These are phyloP conservation scores for Ferdinandea cuprea DNA, from an alignment of 2,888 invertebrate genomes.

Conservation along the genomic window DNA sequence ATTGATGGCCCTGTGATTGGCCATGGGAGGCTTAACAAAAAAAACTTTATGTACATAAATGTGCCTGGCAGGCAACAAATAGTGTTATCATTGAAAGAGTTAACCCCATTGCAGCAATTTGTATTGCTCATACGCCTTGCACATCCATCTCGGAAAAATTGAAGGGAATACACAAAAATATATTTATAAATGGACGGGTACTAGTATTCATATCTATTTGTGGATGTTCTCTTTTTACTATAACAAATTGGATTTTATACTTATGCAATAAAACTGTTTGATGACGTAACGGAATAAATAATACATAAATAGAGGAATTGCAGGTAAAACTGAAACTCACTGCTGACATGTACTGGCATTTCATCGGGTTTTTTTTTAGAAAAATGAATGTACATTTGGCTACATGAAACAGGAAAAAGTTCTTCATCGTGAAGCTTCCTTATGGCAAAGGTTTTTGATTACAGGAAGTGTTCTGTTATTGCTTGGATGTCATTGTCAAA, in stretches of 20 bases:
- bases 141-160: slow-evolving; percentile 2
- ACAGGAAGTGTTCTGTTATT: too few species aligned
- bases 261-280: slow-evolving; percentile 23
- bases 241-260: slow-evolving; percentile 9
- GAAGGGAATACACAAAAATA: neutral
- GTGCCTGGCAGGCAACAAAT: slow-evolving; percentile 26
- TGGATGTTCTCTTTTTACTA: neutral
- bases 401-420: too few species aligned
- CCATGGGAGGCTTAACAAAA: slow-evolving; percentile 14
- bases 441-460: too few species aligned
- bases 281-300: slow-evolving; percentile 27
- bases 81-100: slow-evolving; percentile 35
- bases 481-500: too few species aligned
- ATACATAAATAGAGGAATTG: neutral
- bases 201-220: neutral
- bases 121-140: slow-evolving; percentile 1
- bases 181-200: neutral
- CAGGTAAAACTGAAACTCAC: slow-evolving; percentile 10
- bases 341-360: too few species aligned
- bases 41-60: neutral
- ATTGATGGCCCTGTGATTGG: slow-evolving; percentile 44
- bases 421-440: too few species aligned
- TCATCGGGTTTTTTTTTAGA: too few species aligned
- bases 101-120: slow-evolving; percentile 37
- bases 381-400: too few species aligned